Conservation (phyloP, 2,888 invertebrate genomes). For the Lissonota sp. region DNA sequence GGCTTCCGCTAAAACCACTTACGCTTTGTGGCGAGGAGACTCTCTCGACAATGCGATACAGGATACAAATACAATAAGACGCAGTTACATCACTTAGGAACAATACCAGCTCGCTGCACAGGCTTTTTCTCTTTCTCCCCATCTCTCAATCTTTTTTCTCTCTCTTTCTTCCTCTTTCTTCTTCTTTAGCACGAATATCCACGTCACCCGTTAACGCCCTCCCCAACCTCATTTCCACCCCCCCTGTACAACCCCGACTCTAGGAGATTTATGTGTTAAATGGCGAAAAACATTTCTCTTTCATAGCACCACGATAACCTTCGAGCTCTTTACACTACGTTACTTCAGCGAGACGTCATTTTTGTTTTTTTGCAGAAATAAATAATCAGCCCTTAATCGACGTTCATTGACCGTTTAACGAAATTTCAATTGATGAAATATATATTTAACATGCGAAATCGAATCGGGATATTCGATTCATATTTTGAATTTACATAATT, state of each 20-base stretch:
- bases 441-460: no score
- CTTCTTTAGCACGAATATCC: conserved; percentile 35
- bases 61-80: conserved; percentile 84
- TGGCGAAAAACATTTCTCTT: conserved; percentile 82
- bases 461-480: no score
- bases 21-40: conserved; percentile 83
- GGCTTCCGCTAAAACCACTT: conserved; percentile 84
- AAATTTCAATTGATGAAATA: not conserved
- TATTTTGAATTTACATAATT: no score
- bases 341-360: not conserved
- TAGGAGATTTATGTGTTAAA: conserved; percentile 82
- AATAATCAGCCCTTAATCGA: not conserved
- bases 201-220: conserved; percentile 37
- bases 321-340: conserved; percentile 4
- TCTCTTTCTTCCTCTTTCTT: conserved; percentile 53
- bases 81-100: conserved; percentile 84
- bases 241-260: conserved; percentile 42
- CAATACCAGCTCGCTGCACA: conserved; percentile 75
- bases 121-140: conserved; percentile 57
- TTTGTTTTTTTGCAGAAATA: not conserved
- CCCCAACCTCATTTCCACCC: conserved; percentile 59
- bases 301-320: conserved; percentile 59
- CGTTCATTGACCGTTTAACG: not conserved
- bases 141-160: conserved; percentile 53
- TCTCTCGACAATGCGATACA: conserved; percentile 84